Base-by-base conservation (phyloP, 2,797 vertebrate genomes). In the Hypotaenidia philippensis region DNA sequence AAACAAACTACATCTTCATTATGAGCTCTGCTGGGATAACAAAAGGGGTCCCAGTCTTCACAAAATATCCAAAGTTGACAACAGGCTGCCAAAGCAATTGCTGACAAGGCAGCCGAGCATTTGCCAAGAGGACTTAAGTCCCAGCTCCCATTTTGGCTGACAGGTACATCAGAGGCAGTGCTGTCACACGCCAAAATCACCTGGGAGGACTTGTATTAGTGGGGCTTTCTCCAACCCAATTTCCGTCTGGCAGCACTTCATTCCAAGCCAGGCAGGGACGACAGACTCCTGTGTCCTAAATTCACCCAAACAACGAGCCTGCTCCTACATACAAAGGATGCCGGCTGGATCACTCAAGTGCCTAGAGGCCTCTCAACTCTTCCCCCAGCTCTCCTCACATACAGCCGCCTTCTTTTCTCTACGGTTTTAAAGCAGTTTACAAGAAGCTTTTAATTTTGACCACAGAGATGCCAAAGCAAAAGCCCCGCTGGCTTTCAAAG, bases 201-300 rank as follows among this genome's bases (percentile, higher is more conserved):
- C 0, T n/a, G 69, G n/a, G 27, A 52, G 55, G 57, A 11, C 5
- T 22, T 1, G 11, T 12, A 3, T 6, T 9, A 36, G 20, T 9
- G 61, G 6, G 31, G 10, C 9, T 36, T 74, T 38, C 36, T 65
- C 47, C 36, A 49, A 21, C 2, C 41, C 11, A 0, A 53, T 19
- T 5, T 15, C 4, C 6, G 19, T 25, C 25, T 0, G 3, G 45
- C 60, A 75, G 57, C n/a, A 25, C 22, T 47, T 12, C 3, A 16
- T 53, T 32, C 57, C 70, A 65, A 65, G 38, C 27, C 69, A 56
- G 41, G 13, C 32, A 38, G 18, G 44, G 29, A 11, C 34, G 29
- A 3, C 0, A 1, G 34, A 14, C 5, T 64, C 0, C 0, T 13
- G 38, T 31, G 40, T 23, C 5, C 13, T 32, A 3, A 32, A 1